Conservation (phyloP, 2,888 invertebrate genomes). For the Xestia xanthographa region DNA sequence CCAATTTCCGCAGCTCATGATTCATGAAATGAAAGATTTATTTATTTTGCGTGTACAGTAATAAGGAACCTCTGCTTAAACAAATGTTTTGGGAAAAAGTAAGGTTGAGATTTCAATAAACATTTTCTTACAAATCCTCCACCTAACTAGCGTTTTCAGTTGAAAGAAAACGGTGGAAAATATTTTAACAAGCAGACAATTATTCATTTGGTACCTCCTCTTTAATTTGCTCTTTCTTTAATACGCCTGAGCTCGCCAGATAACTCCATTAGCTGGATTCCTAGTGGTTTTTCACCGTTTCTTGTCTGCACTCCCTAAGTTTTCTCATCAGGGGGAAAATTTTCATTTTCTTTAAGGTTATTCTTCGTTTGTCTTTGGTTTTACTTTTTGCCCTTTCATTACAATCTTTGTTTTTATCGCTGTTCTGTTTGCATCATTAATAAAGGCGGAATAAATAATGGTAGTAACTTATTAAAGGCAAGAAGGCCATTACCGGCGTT, state of each 20-base stretch:
- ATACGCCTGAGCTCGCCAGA: conserved; percentile 70
- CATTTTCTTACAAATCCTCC: conserved; percentile 16
- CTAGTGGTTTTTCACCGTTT: conserved; percentile 75
- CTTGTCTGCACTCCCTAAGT: conserved; percentile 70
- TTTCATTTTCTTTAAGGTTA: conserved; percentile 75
- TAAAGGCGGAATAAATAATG: conserved; percentile 71
- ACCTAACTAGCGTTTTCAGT: conserved; percentile 40
- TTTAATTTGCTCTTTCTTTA: conserved; percentile 71
- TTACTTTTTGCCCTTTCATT: conserved; percentile 69
- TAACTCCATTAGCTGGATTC: conserved; percentile 75
- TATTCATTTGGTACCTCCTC: conserved; percentile 61
- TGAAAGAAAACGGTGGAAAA: conserved; percentile 54
- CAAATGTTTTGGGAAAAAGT: conserved; percentile 4
- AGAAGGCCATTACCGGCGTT: conserved; percentile 69
- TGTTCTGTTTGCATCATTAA: conserved; percentile 74
- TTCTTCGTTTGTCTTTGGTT: conserved; percentile 66
- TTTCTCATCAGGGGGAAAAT: conserved; percentile 78
- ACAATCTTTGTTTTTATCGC: conserved; percentile 70
- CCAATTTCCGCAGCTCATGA: conserved; percentile 33
- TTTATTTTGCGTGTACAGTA: conserved; percentile 25
- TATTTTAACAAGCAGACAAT: conserved; percentile 60
- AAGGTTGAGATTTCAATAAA: background rate
- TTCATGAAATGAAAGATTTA: conserved; percentile 23
- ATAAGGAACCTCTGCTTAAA: conserved; percentile 2
- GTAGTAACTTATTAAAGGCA: conserved; percentile 70